phyloP scores from a whole-genome alignment of 2,113 vertebrate genomes.

The Perca schrenkii region DNA sequence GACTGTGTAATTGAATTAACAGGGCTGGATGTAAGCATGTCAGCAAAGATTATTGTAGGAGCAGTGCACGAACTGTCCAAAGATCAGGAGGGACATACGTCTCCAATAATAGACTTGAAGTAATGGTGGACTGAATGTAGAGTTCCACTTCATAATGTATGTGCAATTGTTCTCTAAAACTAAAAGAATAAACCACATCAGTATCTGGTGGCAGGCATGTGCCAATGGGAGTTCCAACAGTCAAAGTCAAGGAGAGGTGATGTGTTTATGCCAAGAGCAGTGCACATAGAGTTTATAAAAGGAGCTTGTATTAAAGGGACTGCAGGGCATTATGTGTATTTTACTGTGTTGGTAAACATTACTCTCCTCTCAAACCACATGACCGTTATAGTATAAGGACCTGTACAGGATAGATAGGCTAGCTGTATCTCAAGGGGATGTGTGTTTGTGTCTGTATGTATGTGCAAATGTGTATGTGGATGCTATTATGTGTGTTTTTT shows the following conservation, averaged over 20 bases:
- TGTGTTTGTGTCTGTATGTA: not conserved
- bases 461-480: not conserved
- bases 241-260: not conserved
- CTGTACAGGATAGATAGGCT: not conserved
- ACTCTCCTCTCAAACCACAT: slow-evolving; percentile 13
- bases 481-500: not conserved
- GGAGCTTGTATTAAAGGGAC: slow-evolving; percentile 11
- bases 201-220: not conserved
- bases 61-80: not conserved
- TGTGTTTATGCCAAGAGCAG: slow-evolving; percentile 14
- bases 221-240: not conserved
- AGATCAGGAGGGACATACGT: not conserved
- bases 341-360: slow-evolving; percentile 16
- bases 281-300: not conserved
- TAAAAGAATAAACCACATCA: not conserved
- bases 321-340: slow-evolving; percentile 16
- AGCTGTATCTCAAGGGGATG: not conserved
- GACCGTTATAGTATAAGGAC: not conserved
- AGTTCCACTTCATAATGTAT: not conserved
- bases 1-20: not conserved
- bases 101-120: not conserved
- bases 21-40: not conserved
- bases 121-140: not conserved
- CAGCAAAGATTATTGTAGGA: not conserved
- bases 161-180: not conserved